Evolutionary conservation across 2,797 vertebrate species (phyloP).

Genomic region (Prunella strophiata): DNA sequence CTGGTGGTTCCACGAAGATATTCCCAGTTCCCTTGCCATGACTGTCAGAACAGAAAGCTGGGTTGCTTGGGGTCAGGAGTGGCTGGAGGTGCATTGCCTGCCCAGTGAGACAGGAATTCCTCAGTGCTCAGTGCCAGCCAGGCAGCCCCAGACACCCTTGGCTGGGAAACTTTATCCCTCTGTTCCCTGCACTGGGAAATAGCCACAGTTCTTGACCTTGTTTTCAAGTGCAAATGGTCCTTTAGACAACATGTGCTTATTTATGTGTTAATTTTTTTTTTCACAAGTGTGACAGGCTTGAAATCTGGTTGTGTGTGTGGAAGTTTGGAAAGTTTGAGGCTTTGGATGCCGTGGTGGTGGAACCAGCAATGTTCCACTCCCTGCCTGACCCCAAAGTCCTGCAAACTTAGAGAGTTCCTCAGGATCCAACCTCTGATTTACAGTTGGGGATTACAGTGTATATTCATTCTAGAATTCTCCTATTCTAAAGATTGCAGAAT

Average conservation of each 20-base stretch:
- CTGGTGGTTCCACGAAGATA: accelerated
- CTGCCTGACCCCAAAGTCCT: not conserved
- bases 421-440: not conserved
- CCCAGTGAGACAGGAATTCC: not conserved
- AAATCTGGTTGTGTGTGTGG: not conserved
- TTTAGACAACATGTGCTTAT: not conserved
- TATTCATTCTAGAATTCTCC: not conserved
- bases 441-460: not conserved
- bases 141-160: not conserved
- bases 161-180: not conserved
- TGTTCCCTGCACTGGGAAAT: not conserved
- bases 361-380: not conserved
- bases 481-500: not conserved
- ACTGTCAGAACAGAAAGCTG: not conserved
- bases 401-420: not conserved
- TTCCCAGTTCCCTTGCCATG: not conserved
- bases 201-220: not conserved
- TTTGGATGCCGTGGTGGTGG: not conserved
- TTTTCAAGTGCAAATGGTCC: not conserved
- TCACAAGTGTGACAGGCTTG: not conserved
- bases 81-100: not conserved
- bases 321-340: not conserved
- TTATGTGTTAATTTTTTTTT: not conserved
- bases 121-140: not conserved
- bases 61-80: not conserved